Conservation (phyloP, 2,113 vertebrate genomes). For the Conger conger region DNA sequence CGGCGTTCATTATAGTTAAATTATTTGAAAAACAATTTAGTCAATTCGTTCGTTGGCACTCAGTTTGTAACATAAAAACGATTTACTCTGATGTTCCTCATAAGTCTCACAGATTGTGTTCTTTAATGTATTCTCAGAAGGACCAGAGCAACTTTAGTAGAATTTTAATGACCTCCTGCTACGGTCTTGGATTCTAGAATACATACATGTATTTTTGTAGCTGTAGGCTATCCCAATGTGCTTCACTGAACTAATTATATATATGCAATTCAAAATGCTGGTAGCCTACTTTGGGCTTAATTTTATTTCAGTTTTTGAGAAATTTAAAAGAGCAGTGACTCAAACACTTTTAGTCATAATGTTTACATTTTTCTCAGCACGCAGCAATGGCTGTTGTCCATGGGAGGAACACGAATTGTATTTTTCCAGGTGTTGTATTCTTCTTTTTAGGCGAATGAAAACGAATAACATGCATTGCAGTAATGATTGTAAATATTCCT, state of each 20-base stretch:
- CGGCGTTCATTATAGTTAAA: constrained; percentile 9
- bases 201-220: constrained; percentile 15
- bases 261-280: not conserved
- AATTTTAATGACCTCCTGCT: constrained; percentile 23
- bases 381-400: not conserved
- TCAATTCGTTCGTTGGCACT: not conserved
- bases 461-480: not conserved
- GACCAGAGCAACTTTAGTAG: constrained; percentile 13
- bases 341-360: not conserved
- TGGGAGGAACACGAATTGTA: not conserved
- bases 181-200: constrained; percentile 17
- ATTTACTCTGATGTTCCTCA: constrained; percentile 3
- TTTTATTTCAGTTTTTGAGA: not conserved
- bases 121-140: constrained; percentile 16
- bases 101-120: constrained; percentile 18
- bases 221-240: not conserved
- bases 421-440: not conserved
- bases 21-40: constrained; percentile 16
- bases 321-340: not conserved
- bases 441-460: not conserved
- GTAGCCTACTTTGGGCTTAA: not conserved
- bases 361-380: not conserved
- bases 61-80: constrained; percentile 4
- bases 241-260: constrained; percentile 12
- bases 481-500: not conserved